Evolutionary conservation across 1,140 invertebrate species (phyloP).

Genomic region (Eumaeus atala): DNA sequence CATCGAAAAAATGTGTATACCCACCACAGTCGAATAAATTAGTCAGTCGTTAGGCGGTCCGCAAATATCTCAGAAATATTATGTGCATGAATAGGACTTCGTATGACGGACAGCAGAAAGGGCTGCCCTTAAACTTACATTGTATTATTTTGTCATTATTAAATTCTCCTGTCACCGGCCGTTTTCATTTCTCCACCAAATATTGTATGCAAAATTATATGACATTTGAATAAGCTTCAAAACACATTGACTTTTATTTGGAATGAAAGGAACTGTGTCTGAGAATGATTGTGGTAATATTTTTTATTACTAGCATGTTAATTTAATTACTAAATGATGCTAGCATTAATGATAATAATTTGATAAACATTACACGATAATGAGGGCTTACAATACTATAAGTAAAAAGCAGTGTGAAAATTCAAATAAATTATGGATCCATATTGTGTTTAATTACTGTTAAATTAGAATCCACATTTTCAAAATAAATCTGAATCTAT

Average conservation of each 20-base stretch:
- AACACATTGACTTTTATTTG: constrained; percentile 37
- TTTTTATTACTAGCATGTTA: neutral
- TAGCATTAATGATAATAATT: too few species aligned
- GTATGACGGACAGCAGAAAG: constrained; percentile 73
- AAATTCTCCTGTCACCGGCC: constrained; percentile 66
- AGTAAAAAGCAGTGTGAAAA: too few species aligned
- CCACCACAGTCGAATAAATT: constrained; percentile 61
- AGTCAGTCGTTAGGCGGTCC: constrained; percentile 65
- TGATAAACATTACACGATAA: too few species aligned
- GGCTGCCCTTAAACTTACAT: constrained; percentile 65
- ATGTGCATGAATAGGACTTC: constrained; percentile 65
- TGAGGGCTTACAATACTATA: too few species aligned
- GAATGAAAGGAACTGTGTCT: neutral
- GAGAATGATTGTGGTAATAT: neutral
- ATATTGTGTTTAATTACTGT: too few species aligned
- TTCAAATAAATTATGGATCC: too few species aligned
- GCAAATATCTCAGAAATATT: constrained; percentile 68
- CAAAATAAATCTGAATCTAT: too few species aligned
- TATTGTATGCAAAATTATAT: constrained; percentile 74
- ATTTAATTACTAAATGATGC: too few species aligned
- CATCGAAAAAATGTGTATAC: constrained; percentile 27
- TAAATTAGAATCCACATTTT: too few species aligned
- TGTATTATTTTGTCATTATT: constrained; percentile 75
- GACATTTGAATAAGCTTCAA: constrained; percentile 70
- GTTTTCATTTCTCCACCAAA: constrained; percentile 68